Conservation (phyloP, 1,140 invertebrate genomes). For the Acromyrmex heyeri region DNA sequence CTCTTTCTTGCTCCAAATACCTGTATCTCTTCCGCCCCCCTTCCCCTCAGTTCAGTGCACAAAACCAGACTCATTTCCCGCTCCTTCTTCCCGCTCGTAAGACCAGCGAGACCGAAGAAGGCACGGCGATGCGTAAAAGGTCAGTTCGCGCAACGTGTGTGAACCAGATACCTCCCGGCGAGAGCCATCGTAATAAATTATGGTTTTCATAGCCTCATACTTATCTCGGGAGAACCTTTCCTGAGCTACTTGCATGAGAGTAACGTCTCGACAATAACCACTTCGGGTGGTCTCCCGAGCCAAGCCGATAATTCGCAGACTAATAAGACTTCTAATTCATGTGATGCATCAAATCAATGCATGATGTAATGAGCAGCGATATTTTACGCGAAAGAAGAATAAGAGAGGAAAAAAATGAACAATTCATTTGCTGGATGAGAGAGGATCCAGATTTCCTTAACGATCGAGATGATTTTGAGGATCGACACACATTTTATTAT, state of each 20-base stretch:
- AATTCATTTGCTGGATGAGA: conserved; percentile 39
- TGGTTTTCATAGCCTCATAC: conserved; percentile 83
- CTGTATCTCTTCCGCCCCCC: background rate
- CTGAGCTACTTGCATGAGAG: conserved; percentile 75
- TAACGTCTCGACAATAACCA: conserved; percentile 38
- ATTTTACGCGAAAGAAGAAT: conserved; percentile 23
- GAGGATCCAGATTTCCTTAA: conserved; percentile 36
- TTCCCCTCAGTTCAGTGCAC: background rate
- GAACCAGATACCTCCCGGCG: conserved; percentile 81
- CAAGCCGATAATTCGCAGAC: conserved; percentile 69
- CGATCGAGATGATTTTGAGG: background rate
- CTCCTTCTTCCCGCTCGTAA: conserved; percentile 32
- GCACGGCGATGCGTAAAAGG: conserved; percentile 70
- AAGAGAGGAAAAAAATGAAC: conserved; percentile 18
- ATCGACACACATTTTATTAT: background rate
- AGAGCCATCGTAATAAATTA: conserved; percentile 84
- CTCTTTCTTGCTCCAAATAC: conserved; percentile 37
- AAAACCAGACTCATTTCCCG: conserved; percentile 50
- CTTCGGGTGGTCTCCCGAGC: background rate
- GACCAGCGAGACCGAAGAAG: conserved; percentile 51
- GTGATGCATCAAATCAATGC: conserved; percentile 68
- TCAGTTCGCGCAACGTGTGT: conserved; percentile 67
- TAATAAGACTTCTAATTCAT: conserved; percentile 71
- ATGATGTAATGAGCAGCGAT: conserved; percentile 18
- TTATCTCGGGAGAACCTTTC: conserved; percentile 80